Evolutionary conservation across 2,113 vertebrate genomes (phyloP), one percentile per base, ranked within the genome.

Genomic region (Sinocyclocheilus anophthalmus): DNA sequence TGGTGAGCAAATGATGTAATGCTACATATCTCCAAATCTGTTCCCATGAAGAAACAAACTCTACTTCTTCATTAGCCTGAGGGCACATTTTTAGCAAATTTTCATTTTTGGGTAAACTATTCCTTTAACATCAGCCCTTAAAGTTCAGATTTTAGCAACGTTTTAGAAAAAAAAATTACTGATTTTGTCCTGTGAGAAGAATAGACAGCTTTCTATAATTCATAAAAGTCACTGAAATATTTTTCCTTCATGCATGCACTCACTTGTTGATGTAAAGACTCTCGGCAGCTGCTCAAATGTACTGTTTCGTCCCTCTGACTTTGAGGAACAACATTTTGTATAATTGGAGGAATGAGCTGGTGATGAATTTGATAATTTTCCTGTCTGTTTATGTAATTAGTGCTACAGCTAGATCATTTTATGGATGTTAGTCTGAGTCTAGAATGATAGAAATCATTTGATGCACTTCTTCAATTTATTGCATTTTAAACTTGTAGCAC

Each of bases 201-300:
- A 37, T 10, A 3, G 4, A 78, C 24, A 12, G 9, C 53, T 59
- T 79, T 59, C 30, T 37, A 14, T n/a, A 22, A 80, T 63, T 2
- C 11, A 8, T n/a, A 59, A 37, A 57, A 2, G 37, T 78, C 2
- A 20, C 18, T 12, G 0, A 5, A 55, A 55, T 53, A 4, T 33
- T 37, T 79, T 22, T 79, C 1, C 10, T 79, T 59, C 11, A 48
- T 65, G 78, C 78, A 81, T 81, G 78, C n/a, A 12, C 4, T 81
- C 37, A 81, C 78, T 13, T 33, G 30, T 79, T 79, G 33, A 79
- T 42, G 55, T 79, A 9, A 79, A 16, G 53, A 39, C 77, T 45
- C 57, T 63, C 37, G 22, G 22, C 78, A 65, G 78, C 78, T 65
- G 37, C 59, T 18, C 77, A 24, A 61, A 80, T 77, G 45, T 5